Conservation (phyloP, 2,113 vertebrate genomes). For the Thinocorus orbignyianus region DNA sequence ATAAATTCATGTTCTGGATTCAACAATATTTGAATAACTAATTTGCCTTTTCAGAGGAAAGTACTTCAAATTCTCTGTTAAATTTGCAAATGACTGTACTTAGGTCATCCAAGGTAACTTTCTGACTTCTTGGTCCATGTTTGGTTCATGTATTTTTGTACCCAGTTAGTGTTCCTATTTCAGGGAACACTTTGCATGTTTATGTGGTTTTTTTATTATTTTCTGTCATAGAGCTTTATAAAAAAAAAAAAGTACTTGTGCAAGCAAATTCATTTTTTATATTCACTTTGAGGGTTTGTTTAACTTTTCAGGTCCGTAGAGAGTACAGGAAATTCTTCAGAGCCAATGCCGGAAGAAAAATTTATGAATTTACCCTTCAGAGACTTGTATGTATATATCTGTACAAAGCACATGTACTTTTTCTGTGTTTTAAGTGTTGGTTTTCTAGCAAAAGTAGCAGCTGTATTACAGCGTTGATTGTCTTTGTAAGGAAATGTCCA, state of each 20-base stretch:
- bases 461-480: background rate
- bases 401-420: background rate
- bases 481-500: background rate
- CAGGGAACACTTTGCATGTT: background rate
- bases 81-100: background rate
- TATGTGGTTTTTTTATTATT: background rate
- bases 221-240: background rate
- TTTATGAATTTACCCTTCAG: slow-evolving; percentile 94
- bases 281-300: slow-evolving; percentile 40
- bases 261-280: background rate
- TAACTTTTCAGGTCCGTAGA: slow-evolving; percentile 87
- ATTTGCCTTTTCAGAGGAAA: background rate
- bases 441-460: background rate
- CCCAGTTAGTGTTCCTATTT: background rate
- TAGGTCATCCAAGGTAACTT: background rate
- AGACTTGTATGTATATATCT: slow-evolving; percentile 86
- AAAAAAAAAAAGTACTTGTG: background rate
- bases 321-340: slow-evolving; percentile 98
- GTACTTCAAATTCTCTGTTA: background rate
- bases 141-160: background rate
- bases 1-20: background rate
- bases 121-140: background rate
- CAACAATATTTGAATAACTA: background rate
- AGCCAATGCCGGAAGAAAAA: slow-evolving; percentile 96
- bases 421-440: background rate